phyloP scores from a whole-genome alignment of 2,797 vertebrate species.

The Rallus crepitans region DNA sequence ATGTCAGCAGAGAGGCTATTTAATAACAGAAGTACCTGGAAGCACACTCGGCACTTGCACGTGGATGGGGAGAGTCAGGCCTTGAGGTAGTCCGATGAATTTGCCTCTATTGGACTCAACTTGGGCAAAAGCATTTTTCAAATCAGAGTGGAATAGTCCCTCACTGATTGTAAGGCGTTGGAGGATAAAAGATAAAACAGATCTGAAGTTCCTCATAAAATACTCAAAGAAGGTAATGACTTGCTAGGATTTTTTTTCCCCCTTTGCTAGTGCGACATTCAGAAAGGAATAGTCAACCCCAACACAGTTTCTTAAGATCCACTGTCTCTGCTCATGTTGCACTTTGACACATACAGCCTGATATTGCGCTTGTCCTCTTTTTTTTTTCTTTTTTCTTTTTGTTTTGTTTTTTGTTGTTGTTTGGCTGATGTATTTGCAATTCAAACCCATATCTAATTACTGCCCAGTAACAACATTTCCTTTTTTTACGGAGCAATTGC shows the following conservation, averaged over 20 bases:
- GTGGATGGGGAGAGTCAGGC: neutral
- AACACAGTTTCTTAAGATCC: neutral
- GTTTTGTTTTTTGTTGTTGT: neutral
- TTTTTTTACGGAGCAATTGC: conserved; percentile 56
- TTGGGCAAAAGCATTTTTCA: conserved; percentile 36
- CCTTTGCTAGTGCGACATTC: neutral
- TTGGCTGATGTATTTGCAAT: conserved; percentile 58
- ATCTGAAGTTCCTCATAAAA: neutral
- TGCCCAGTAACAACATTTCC: conserved; percentile 62
- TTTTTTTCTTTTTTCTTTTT: neutral
- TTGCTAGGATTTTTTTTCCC: neutral
- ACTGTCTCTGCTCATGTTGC: neutral
- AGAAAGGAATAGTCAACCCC: neutral
- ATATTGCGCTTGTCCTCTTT: neutral
- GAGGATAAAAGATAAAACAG: neutral
- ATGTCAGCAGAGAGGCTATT: conserved; percentile 11
- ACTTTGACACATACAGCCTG: conserved; percentile 10
- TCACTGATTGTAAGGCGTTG: neutral
- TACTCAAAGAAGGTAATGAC: neutral
- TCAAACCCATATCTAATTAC: conserved; percentile 65
- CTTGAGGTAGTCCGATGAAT: neutral
- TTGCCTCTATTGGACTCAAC: conserved; percentile 4
- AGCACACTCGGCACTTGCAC: neutral
- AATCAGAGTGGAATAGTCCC: neutral
- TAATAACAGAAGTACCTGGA: conserved; percentile 16